Evolutionary conservation across 2,113 vertebrate species (phyloP), one percentile per base, ranked within the genome.

Genomic region (Meleagris gallopavo): DNA sequence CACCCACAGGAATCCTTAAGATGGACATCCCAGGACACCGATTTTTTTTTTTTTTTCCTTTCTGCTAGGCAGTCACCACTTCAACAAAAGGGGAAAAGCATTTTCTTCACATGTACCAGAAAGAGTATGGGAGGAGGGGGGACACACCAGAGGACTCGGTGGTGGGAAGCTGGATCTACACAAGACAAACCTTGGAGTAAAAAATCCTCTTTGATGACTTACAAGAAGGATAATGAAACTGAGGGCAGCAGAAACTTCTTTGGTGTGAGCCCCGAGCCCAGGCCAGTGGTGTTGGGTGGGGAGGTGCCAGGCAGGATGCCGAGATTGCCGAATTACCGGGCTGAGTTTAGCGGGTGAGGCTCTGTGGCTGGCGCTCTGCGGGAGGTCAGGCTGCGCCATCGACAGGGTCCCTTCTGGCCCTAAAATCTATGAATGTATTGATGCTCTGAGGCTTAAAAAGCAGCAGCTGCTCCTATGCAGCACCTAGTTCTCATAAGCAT

Each of bases 381-480:
- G 76, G 93, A 94, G 89, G 88, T 91, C 91, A 72, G 83, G 1
- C 90, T 76, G 38, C 67, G 19, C 5, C 16, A 81, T 72, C n/a
- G 0, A 29, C 10, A 1, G 80, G 93, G 96, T 95, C 94, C 96
- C 96, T 96, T 97, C 95, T 97, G 96, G 96, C 91, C 91, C 88
- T 61, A 67, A 95, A 97, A 95, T 91, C 94, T 83, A 75, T 94
- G 94, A 96, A 97, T 97, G 93, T 93, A 95, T 95, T 96, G 96
- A 95, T 72, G 90, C 93, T 97, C 95, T 91, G 91, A 95, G 90
- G 93, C 93, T 96, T 94, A 91, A 93, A 95, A 95, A 96, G 94
- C 96, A 95, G 95, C 96, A 97, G 96, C 96, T 97, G 96, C 94
- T 97, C 94, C 95, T 93, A 40, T 3, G 76, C 93, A 95, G 93